A percentile compares a stretch with the other conserved stretches of the same genome.
These are phyloP conservation scores for Paramuricea clavata DNA, from an alignment of 92 coral and sea anemone genomes.

Conservation along the genomic window DNA sequence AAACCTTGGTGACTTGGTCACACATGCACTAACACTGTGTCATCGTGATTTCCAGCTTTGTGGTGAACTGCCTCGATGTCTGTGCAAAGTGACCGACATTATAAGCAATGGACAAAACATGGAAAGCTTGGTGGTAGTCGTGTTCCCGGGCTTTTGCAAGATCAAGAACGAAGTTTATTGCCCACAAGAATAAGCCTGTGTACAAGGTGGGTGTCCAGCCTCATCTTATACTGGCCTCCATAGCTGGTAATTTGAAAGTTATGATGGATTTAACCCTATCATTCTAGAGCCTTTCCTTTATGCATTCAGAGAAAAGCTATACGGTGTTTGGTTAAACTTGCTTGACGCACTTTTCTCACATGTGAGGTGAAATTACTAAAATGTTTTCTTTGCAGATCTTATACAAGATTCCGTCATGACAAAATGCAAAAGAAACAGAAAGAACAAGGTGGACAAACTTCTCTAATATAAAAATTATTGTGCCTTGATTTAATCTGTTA, in stretches of 20 bases:
- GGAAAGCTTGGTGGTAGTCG: background rate
- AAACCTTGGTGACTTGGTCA: no score
- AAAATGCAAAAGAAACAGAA: background rate
- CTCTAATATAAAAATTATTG: no score
- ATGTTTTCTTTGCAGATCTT: background rate
- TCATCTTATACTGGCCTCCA: no score
- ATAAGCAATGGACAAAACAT: background rate
- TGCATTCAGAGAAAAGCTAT: no score
- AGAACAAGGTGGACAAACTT: background rate
- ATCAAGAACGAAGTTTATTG: background rate
- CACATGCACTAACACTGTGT: no score
- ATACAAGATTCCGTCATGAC: background rate
- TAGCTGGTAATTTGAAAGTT: no score
- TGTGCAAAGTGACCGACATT: background rate
- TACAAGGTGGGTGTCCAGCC: background rate
- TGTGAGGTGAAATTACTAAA: no score
- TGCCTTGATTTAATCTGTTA: no score
- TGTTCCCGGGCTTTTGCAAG: background rate
- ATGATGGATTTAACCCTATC: no score
- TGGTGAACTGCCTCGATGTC: background rate
- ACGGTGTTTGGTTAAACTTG: no score
- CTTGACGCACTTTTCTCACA: no score
- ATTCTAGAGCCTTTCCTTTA: no score
- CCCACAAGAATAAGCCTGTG: slow-evolving; percentile 19
- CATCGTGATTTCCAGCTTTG: background rate